Conservation (phyloP, 2,888 invertebrate species). For the Deilephila elpenor region DNA sequence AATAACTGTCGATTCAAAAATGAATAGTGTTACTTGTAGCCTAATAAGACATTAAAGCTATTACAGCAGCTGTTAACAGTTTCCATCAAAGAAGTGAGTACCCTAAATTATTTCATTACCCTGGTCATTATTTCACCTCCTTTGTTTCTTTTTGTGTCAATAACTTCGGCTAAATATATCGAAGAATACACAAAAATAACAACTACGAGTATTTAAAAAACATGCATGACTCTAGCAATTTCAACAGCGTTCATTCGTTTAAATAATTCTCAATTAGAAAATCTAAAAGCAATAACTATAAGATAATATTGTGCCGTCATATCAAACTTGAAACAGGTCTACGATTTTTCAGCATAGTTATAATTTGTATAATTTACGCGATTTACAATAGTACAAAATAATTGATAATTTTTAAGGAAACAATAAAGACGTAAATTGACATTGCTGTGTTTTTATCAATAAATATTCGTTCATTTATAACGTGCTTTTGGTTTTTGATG, state of each 20-base stretch:
- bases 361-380: conserved; percentile 21
- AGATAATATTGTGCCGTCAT: conserved; percentile 23
- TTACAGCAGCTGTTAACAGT: too few species aligned
- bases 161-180: too few species aligned
- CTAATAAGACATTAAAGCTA: too few species aligned
- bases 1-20: too few species aligned
- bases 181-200: background rate
- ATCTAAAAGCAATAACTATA: conserved; percentile 20
- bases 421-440: conserved; percentile 22
- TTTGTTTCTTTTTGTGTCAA: too few species aligned
- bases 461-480: conserved; percentile 42
- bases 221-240: too few species aligned
- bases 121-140: too few species aligned
- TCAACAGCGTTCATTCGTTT: background rate
- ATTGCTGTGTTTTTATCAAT: background rate
- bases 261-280: background rate
- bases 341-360: conserved; percentile 17
- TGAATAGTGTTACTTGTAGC: too few species aligned
- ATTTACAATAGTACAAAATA: conserved; percentile 32
- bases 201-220: too few species aligned
- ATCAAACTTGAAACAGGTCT: conserved; percentile 17
- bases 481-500: background rate
- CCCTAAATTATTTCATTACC: too few species aligned
- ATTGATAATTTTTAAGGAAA: conserved; percentile 31
- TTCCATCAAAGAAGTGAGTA: too few species aligned